These are phyloP conservation scores for Drosophila lowei DNA, from an alignment of 1,140 invertebrate genomes.

Conservation along the genomic window DNA sequence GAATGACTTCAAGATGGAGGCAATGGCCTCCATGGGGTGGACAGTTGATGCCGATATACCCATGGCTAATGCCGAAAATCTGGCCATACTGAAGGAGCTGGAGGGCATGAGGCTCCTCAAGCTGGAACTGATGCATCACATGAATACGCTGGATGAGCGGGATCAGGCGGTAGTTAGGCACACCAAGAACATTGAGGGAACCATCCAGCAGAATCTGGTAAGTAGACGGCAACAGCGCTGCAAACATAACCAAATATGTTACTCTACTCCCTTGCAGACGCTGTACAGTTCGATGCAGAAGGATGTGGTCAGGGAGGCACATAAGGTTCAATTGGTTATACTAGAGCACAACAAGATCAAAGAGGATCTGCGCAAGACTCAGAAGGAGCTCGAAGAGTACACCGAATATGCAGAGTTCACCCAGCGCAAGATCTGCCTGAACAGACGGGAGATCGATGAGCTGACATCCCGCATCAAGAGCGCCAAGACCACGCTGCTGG, in stretches of 20 bases:
- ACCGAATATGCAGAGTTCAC: constrained; percentile 58
- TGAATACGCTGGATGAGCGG: constrained; percentile 60
- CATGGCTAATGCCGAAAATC: constrained; percentile 88
- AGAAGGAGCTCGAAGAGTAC: constrained; percentile 63
- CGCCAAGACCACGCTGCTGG: constrained; percentile 85
- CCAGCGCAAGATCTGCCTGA: constrained; percentile 60
- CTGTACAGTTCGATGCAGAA: constrained; percentile 84
- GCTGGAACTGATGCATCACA: constrained; percentile 53
- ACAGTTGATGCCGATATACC: constrained; percentile 87
- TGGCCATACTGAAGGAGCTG: constrained; percentile 84
- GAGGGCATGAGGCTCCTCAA: constrained; percentile 56
- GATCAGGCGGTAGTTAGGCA: constrained; percentile 80
- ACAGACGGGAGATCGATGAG: constrained; percentile 84
- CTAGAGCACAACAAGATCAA: constrained; percentile 83
- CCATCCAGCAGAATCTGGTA: constrained; percentile 84
- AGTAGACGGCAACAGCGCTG: not conserved
- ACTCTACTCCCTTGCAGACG: constrained; percentile 60
- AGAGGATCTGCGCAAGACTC: constrained; percentile 74
- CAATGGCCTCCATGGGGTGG: constrained; percentile 85
- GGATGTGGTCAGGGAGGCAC: constrained; percentile 85
- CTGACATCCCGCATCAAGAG: constrained; percentile 84
- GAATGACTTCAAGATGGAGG: constrained; percentile 63
- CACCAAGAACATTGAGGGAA: constrained; percentile 82
- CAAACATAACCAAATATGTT: not conserved
- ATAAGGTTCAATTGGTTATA: constrained; percentile 84